Conservation (phyloP, 2,113 vertebrate genomes). For the Callaeas wilsoni region DNA sequence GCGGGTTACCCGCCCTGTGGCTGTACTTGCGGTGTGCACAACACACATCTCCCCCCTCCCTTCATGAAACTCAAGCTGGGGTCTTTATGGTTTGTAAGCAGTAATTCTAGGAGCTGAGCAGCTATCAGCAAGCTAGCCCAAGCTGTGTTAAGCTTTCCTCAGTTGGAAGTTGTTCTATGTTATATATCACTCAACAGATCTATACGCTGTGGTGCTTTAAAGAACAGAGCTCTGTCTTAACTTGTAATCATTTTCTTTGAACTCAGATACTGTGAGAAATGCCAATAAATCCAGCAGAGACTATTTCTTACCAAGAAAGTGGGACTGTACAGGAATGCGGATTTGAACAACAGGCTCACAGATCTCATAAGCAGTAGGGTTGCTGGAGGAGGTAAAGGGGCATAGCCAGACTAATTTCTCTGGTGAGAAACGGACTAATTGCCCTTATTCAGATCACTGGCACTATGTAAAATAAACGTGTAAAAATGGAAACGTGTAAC, state of each 20-base stretch:
- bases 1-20: constrained; percentile 4
- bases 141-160: constrained; percentile 62
- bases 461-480: constrained; percentile 18
- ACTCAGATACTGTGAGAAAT: constrained; percentile 75
- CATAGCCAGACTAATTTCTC: background rate
- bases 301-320: constrained; percentile 68
- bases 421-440: constrained; percentile 51
- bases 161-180: constrained; percentile 59
- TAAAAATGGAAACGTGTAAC: background rate
- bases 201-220: constrained; percentile 63
- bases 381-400: constrained; percentile 26
- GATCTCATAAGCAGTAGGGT: constrained; percentile 6
- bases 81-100: constrained; percentile 64
- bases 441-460: constrained; percentile 20
- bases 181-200: constrained; percentile 69
- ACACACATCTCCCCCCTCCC: background rate
- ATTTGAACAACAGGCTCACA: constrained; percentile 42
- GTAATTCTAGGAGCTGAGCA: constrained; percentile 65
- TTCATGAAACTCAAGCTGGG: constrained; percentile 55
- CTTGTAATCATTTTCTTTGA: constrained; percentile 77
- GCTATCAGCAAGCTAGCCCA: constrained; percentile 53
- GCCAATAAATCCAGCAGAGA: constrained; percentile 69
- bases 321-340: constrained; percentile 27
- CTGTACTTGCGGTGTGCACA: constrained; percentile 10
- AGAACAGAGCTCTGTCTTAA: constrained; percentile 69